Evolutionary conservation across 2,113 vertebrate genomes (phyloP).

Genomic region (Megatriorchis doriae): DNA sequence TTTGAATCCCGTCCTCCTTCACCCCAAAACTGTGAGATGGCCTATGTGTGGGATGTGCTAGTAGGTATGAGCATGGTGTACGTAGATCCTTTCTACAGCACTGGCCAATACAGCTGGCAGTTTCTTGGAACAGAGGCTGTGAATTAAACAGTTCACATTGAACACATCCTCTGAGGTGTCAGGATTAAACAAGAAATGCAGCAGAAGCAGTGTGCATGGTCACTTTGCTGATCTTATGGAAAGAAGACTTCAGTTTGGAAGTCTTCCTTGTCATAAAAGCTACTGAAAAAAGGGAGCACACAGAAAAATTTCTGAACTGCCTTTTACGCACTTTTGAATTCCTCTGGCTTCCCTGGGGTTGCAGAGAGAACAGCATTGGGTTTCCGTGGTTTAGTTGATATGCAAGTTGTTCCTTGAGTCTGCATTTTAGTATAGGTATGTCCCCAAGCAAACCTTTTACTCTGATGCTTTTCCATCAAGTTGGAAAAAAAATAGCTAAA

Average conservation of each 20-base stretch:
- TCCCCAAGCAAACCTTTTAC: constrained; percentile 21
- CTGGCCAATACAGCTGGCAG: background rate
- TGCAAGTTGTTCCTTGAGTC: background rate
- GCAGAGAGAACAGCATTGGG: background rate
- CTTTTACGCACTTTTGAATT: background rate
- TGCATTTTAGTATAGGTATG: background rate
- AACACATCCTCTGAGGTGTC: background rate
- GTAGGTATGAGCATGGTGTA: background rate
- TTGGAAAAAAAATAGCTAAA: background rate
- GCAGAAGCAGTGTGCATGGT: background rate
- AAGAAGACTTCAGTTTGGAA: background rate
- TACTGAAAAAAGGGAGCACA: background rate
- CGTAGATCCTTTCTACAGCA: background rate
- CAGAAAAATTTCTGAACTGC: background rate
- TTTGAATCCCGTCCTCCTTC: background rate
- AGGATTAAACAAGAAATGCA: background rate
- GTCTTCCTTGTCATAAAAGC: background rate
- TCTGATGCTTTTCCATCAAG: constrained; percentile 19
- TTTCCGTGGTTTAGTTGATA: background rate
- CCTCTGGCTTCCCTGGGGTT: background rate
- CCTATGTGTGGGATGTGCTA: background rate
- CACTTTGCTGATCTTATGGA: background rate
- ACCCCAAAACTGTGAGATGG: background rate
- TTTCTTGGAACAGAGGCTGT: background rate
- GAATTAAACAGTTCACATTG: background rate